phyloP scores from a whole-genome alignment of 2,113 vertebrate species.

The Copsychus sechellarum region DNA sequence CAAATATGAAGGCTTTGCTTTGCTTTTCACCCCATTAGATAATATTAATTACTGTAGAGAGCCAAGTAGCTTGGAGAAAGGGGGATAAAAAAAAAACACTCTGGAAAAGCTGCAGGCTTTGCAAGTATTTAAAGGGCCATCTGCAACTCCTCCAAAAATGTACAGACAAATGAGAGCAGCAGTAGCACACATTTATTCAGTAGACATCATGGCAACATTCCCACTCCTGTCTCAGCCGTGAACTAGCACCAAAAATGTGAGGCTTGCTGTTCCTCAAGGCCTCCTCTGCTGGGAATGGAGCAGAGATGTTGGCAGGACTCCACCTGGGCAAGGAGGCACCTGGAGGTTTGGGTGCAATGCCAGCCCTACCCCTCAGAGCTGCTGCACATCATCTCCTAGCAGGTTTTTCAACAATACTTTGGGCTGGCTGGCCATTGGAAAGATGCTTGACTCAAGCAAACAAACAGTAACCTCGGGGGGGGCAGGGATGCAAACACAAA shows the following conservation, averaged over 20 bases:
- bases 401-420: background rate
- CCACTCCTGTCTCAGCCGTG: background rate
- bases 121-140: constrained; percentile 47
- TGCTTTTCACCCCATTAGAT: constrained; percentile 44
- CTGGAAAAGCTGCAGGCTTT: constrained; percentile 42
- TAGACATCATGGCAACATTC: constrained; percentile 26
- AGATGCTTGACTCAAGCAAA: background rate
- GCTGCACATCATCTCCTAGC: background rate
- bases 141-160: constrained; percentile 41
- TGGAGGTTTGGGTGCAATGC: background rate
- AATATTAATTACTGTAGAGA: constrained; percentile 47
- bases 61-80: constrained; percentile 28
- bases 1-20: constrained; percentile 39
- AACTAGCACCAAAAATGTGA: background rate
- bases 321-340: background rate
- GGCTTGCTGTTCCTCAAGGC: background rate
- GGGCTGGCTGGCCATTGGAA: background rate
- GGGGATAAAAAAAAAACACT: background rate
- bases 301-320: background rate
- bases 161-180: constrained; percentile 4
- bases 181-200: constrained; percentile 22
- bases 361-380: background rate
- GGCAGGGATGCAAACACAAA: background rate
- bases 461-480: background rate
- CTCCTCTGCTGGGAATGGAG: background rate